Percentiles rank a stretch among this genome's conserved stretches.
phyloP scores from a whole-genome alignment of 1,140 invertebrate species.

The Limonius californicus region DNA sequence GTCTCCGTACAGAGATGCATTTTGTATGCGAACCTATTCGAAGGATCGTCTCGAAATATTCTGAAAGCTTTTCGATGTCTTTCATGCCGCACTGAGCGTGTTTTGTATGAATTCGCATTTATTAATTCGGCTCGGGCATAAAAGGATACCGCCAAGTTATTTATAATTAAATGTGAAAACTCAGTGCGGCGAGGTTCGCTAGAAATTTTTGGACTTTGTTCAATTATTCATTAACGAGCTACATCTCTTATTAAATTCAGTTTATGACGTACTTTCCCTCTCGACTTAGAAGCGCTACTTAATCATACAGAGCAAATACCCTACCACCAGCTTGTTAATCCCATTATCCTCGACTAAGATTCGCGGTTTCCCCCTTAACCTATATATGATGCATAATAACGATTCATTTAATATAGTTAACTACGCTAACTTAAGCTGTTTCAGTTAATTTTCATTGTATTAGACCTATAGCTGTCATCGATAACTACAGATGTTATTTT shows the following conservation, averaged over 20 bases:
- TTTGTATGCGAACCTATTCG: no score
- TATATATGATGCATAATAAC: neutral
- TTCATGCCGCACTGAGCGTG: neutral
- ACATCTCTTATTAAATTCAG: neutral
- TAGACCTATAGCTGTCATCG: no score
- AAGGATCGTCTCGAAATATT: neutral
- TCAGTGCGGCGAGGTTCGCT: neutral
- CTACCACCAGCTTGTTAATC: constrained; percentile 1
- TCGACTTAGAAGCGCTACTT: neutral
- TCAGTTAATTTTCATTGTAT: no score
- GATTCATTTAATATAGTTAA: neutral
- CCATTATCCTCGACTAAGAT: neutral
- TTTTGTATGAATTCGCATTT: neutral
- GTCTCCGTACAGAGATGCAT: no score
- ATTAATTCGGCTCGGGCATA: neutral
- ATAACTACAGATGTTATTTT: no score
- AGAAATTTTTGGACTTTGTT: neutral
- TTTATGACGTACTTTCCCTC: constrained; percentile 1
- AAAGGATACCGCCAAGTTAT: neutral
- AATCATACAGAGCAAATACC: constrained; percentile 1
- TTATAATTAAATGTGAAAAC: neutral
- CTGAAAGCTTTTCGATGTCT: neutral
- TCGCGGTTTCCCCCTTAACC: constrained; percentile 1
- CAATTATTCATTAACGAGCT: neutral
- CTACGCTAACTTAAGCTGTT: no score